Conservation (phyloP, 2,888 invertebrate species). For the Troides helena region DNA sequence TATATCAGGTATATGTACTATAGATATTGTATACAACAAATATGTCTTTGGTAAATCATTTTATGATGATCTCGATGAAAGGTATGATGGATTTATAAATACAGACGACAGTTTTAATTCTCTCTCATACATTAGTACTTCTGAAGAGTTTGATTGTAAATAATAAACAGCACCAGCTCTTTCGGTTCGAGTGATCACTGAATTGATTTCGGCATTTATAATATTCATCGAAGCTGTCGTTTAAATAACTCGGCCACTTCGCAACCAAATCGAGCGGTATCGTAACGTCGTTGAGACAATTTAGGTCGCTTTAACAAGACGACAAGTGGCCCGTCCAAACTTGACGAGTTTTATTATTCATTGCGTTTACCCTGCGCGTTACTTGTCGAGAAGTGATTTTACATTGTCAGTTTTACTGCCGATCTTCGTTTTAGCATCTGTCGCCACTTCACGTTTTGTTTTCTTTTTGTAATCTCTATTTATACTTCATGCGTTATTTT, state of each 20-base stretch:
- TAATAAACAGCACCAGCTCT: constrained; percentile 24
- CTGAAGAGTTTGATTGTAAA: constrained; percentile 6
- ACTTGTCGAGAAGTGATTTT: constrained; percentile 23
- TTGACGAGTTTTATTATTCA: constrained; percentile 28
- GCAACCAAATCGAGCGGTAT: constrained; percentile 13
- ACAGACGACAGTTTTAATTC: constrained; percentile 5
- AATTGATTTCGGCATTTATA: constrained; percentile 18
- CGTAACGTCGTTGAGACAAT: constrained; percentile 24
- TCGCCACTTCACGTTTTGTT: constrained; percentile 4
- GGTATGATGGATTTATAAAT: background rate
- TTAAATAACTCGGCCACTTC: constrained; percentile 27
- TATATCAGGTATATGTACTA: too few species aligned
- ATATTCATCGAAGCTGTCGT: constrained; percentile 19
- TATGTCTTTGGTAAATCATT: too few species aligned
- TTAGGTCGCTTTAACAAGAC: constrained; percentile 27
- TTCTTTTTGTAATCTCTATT: too few species aligned
- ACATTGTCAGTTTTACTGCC: constrained; percentile 24
- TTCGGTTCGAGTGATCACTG: constrained; percentile 9
- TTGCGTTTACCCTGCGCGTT: constrained; percentile 20
- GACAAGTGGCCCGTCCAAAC: constrained; percentile 29
- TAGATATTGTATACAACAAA: too few species aligned
- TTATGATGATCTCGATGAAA: too few species aligned
- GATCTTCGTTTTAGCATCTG: constrained; percentile 21
- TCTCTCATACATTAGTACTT: background rate
- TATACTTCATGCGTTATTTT: constrained; percentile 7